Evolutionary conservation across 2,797 vertebrate species (phyloP).

Genomic region (Bovichtus diacanthus): DNA sequence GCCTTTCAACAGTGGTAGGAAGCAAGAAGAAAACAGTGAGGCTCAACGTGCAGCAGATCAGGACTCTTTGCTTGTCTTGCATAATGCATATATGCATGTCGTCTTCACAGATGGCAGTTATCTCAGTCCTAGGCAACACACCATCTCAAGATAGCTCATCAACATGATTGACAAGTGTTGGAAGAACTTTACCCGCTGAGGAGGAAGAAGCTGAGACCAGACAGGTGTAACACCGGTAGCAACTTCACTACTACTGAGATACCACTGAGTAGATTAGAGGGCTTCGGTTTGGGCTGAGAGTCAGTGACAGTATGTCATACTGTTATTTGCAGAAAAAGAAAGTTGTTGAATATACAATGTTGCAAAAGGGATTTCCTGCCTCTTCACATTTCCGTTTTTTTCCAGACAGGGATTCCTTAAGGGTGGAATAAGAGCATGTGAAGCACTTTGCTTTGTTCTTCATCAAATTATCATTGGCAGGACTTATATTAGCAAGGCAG

Average conservation of each 20-base stretch:
- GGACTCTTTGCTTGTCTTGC: constrained; percentile 26
- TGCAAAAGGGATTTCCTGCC: constrained; percentile 41
- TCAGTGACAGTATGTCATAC: constrained; percentile 47
- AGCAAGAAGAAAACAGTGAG: no score
- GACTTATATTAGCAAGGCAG: constrained; percentile 4
- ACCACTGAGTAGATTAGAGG: constrained; percentile 33
- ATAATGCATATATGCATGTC: constrained; percentile 20
- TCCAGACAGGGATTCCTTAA: constrained; percentile 35
- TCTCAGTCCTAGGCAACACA: constrained; percentile 39
- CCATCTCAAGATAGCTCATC: constrained; percentile 40
- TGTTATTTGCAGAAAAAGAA: constrained; percentile 51
- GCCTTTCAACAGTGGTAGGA: neutral
- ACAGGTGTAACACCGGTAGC: constrained; percentile 21
- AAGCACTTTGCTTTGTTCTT: constrained; percentile 39
- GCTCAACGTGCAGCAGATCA: neutral
- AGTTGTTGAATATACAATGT: constrained; percentile 53
- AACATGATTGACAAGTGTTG: constrained; percentile 58
- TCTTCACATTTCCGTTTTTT: constrained; percentile 33
- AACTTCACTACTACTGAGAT: constrained; percentile 23
- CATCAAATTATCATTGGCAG: constrained; percentile 23
- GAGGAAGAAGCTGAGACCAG: constrained; percentile 24
- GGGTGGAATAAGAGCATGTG: constrained; percentile 20
- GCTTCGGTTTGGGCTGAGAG: constrained; percentile 26
- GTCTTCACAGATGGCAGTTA: constrained; percentile 36
- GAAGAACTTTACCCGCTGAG: constrained; percentile 29